Conservation (phyloP, 1,140 invertebrate species). For the Antheraea pernyi region DNA sequence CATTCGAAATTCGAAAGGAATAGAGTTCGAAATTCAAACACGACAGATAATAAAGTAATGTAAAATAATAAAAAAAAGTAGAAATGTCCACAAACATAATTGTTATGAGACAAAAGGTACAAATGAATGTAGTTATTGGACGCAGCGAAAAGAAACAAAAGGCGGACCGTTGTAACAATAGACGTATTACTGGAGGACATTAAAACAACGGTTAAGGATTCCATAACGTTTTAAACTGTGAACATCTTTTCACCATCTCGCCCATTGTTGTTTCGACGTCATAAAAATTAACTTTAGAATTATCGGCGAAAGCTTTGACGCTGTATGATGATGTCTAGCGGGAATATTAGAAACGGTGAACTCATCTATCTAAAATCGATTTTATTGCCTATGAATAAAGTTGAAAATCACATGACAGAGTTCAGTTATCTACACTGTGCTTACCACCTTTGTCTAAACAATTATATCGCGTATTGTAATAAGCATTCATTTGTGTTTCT, state of each 20-base stretch:
- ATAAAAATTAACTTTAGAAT: slow-evolving; percentile 71
- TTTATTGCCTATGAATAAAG: neutral
- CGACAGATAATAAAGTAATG: too few relatives aligned
- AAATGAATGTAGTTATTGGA: slow-evolving; percentile 47
- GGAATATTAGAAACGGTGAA: neutral
- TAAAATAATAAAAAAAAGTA: slow-evolving; percentile 33
- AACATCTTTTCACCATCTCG: slow-evolving; percentile 56
- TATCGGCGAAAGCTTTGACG: slow-evolving; percentile 67
- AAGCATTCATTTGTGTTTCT: slow-evolving; percentile 71
- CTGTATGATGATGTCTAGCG: slow-evolving; percentile 29
- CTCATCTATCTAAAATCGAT: neutral
- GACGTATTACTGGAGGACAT: slow-evolving; percentile 33
- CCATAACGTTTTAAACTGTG: slow-evolving; percentile 46
- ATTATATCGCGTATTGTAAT: slow-evolving; percentile 70
- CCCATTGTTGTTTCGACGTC: slow-evolving; percentile 59
- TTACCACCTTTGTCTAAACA: slow-evolving; percentile 66
- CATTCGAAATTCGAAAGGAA: too few relatives aligned
- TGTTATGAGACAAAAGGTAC: slow-evolving; percentile 42
- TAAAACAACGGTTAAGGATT: slow-evolving; percentile 64
- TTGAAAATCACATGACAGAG: neutral
- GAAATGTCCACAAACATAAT: slow-evolving; percentile 55
- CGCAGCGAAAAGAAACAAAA: slow-evolving; percentile 30
- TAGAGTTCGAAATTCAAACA: too few relatives aligned
- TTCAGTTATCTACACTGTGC: slow-evolving; percentile 14
- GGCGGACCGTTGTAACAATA: slow-evolving; percentile 35